Evolutionary conservation across 2,888 invertebrate genomes (phyloP).

Genomic region (Oscheius onirici): DNA sequence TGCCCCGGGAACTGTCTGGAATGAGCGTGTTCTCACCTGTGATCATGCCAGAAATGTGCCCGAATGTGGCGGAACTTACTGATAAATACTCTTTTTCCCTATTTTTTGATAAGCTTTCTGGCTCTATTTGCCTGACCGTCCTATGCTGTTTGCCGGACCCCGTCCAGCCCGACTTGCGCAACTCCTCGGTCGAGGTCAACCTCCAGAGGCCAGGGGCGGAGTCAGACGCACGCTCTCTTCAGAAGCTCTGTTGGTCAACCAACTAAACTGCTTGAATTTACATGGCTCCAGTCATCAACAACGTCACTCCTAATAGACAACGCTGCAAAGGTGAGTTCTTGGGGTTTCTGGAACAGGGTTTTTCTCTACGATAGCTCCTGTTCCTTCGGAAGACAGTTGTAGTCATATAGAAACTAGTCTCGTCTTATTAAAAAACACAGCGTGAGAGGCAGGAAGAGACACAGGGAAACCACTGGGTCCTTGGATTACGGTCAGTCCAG

Average conservation of each 20-base stretch:
- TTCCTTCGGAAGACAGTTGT: too few relatives aligned
- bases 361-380: too few relatives aligned
- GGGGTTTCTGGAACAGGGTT: background rate
- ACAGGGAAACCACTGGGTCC: background rate
- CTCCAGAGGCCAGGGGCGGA: background rate
- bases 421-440: background rate
- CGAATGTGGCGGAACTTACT: constrained; percentile 30
- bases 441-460: background rate
- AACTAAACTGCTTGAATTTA: background rate
- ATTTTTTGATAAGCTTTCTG: background rate
- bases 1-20: constrained; percentile 39
- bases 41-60: constrained; percentile 39
- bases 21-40: constrained; percentile 32
- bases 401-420: too few relatives aligned
- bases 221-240: background rate
- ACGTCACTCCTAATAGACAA: constrained; percentile 27
- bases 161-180: constrained; percentile 15
- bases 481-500: background rate
- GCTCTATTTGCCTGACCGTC: constrained; percentile 11
- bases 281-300: constrained; percentile 5
- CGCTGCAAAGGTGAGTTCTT: constrained; percentile 22
- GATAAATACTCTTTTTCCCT: background rate
- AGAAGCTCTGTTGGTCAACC: constrained; percentile 9
- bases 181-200: constrained; percentile 18
- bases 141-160: constrained; percentile 1